A percentile compares a stretch with the other conserved stretches of the same genome.
These are phyloP conservation scores for Urophycis tenuis DNA, from an alignment of 2,797 vertebrate genomes.

Conservation along the genomic window DNA sequence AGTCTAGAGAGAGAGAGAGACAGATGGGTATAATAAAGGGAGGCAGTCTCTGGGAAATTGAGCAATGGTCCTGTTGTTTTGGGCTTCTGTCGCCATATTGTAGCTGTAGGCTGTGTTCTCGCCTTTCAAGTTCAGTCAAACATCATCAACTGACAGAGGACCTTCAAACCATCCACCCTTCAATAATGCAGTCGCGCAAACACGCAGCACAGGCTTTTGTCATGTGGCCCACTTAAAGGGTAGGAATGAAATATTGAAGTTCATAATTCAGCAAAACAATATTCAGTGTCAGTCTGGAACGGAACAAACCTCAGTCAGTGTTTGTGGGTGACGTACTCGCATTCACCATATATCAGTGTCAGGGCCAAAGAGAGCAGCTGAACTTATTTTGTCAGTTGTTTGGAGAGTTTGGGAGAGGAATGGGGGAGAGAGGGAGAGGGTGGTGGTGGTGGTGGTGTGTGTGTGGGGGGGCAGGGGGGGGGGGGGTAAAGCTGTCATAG, in stretches of 20 bases:
- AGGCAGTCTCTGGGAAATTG: not conserved
- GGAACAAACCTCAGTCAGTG: constrained; percentile 27
- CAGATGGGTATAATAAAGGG: not conserved
- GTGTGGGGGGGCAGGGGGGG: constrained; percentile 26
- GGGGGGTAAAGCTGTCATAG: constrained; percentile 58
- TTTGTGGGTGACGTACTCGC: constrained; percentile 48
- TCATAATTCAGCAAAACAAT: constrained; percentile 30
- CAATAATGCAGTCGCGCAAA: constrained; percentile 14
- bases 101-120: constrained; percentile 36
- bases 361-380: constrained; percentile 19
- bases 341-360: constrained; percentile 28
- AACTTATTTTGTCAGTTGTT: constrained; percentile 45
- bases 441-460: too few species aligned
- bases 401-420: not conserved
- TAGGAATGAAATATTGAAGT: constrained; percentile 45
- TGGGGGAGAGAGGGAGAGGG: too few species aligned
- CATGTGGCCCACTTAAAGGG: constrained; percentile 45
- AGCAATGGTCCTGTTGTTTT: not conserved
- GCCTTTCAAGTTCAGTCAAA: constrained; percentile 23
- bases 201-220: constrained; percentile 31
- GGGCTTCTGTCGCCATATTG: constrained; percentile 7
- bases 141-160: constrained; percentile 13
- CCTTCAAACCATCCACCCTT: constrained; percentile 11
- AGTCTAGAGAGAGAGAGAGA: not conserved
- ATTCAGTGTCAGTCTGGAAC: constrained; percentile 18